These are phyloP conservation scores for Pomatorhinus ruficollis DNA, from an alignment of 2,113 vertebrate genomes.

Conservation along the genomic window DNA sequence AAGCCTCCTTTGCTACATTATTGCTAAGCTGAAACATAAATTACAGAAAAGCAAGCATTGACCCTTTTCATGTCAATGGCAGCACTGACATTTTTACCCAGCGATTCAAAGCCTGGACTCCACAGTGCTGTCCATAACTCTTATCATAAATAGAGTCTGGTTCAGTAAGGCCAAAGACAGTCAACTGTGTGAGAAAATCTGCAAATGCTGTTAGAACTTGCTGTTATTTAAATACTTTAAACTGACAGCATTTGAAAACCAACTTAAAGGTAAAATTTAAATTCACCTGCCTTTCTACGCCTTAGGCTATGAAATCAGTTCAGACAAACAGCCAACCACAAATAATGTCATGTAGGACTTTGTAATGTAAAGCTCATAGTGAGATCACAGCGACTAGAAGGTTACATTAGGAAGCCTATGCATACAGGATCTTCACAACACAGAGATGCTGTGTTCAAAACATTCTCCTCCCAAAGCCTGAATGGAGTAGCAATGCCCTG, in stretches of 20 bases:
- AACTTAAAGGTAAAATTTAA: constrained; percentile 37
- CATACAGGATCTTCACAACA: neutral
- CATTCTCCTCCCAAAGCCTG: neutral
- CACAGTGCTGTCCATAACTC: neutral
- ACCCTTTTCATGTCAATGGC: neutral
- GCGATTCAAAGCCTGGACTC: neutral
- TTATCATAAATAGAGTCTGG: neutral
- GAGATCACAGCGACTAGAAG: constrained; percentile 17
- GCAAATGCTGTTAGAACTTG: neutral
- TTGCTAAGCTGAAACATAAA: neutral
- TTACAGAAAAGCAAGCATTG: neutral
- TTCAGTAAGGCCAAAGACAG: neutral
- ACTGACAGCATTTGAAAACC: constrained; percentile 11
- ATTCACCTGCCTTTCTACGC: constrained; percentile 40
- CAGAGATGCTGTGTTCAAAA: neutral
- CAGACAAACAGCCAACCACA: constrained; percentile 32
- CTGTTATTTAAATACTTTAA: constrained; percentile 37
- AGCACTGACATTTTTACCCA: constrained; percentile 16
- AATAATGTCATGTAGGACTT: constrained; percentile 19
- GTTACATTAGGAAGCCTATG: neutral
- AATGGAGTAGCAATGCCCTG: neutral
- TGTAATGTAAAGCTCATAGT: neutral
- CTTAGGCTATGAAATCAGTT: constrained; percentile 9
- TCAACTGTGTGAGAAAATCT: neutral
- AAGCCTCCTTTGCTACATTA: neutral